Conservation (phyloP, 2,113 vertebrate species). For the Melanerpes formicivorus region DNA sequence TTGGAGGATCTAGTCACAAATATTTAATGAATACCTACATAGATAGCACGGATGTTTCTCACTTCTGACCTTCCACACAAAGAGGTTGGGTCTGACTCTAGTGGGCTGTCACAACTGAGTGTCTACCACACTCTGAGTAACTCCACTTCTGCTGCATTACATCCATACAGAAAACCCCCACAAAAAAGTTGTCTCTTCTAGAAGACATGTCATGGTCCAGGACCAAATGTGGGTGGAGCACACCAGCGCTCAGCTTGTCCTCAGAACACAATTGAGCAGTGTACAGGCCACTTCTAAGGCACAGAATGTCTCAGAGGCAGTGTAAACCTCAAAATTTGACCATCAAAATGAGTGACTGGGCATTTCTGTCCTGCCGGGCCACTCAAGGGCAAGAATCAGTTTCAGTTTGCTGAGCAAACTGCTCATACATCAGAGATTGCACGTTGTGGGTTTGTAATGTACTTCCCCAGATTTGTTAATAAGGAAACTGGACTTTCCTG, state of each 20-base stretch:
- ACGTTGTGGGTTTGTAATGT: background rate
- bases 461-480: constrained; percentile 57
- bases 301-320: background rate
- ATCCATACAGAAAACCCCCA: background rate
- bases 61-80: background rate
- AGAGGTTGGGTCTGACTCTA: background rate
- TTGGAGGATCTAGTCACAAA: background rate
- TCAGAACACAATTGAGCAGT: accelerated
- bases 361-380: background rate
- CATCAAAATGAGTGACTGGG: background rate
- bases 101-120: background rate
- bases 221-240: background rate
- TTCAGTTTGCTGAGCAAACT: background rate
- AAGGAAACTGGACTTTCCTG: constrained; percentile 68
- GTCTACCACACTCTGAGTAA: accelerated
- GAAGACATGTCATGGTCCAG: background rate
- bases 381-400: background rate
- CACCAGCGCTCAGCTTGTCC: background rate
- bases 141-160: background rate
- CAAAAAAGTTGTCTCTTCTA: background rate
- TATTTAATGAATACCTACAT: background rate
- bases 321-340: background rate
- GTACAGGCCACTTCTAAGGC: background rate
- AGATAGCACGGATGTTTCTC: background rate
- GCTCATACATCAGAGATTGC: background rate